Conservation (phyloP, 1,140 invertebrate species). For the Brachionus koreanus region DNA sequence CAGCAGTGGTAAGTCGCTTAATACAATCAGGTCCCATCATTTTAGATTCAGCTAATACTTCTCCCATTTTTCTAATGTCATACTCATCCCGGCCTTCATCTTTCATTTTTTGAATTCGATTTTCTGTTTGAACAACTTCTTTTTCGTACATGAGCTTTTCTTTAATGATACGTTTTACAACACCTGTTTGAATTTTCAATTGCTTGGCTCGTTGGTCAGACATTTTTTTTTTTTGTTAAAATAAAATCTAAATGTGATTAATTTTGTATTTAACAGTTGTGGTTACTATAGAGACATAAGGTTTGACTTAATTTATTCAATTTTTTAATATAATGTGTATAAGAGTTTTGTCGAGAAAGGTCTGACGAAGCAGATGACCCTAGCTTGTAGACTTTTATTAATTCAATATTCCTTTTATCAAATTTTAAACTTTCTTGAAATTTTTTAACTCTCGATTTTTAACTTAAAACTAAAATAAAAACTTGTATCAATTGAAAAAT, state of each 20-base stretch:
- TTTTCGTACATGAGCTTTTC: conserved; percentile 38
- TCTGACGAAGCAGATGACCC: not conserved
- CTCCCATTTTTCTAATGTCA: conserved; percentile 34
- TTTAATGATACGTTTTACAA: conserved; percentile 40
- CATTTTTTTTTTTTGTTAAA: not conserved
- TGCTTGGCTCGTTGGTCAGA: conserved; percentile 2
- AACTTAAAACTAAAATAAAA: no score
- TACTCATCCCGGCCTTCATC: conserved; percentile 43
- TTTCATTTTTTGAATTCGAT: conserved; percentile 38
- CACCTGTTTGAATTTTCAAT: conserved; percentile 42
- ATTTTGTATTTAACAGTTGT: not conserved
- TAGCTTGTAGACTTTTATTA: no score
- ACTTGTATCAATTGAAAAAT: no score
- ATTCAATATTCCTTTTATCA: no score
- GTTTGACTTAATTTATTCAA: not conserved
- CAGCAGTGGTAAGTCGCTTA: not conserved
- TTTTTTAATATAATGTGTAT: not conserved
- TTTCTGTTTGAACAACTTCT: conserved; percentile 1
- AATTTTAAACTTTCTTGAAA: no score
- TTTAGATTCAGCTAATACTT: conserved; percentile 41
- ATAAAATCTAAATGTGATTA: not conserved
- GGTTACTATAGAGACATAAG: not conserved
- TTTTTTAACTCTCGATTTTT: no score
- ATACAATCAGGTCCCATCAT: conserved; percentile 40
- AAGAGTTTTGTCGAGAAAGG: not conserved